Percentiles rank a stretch among this genome's conserved stretches.
phyloP scores from a whole-genome alignment of 1,140 invertebrate species.

The Drosophila pachea region DNA sequence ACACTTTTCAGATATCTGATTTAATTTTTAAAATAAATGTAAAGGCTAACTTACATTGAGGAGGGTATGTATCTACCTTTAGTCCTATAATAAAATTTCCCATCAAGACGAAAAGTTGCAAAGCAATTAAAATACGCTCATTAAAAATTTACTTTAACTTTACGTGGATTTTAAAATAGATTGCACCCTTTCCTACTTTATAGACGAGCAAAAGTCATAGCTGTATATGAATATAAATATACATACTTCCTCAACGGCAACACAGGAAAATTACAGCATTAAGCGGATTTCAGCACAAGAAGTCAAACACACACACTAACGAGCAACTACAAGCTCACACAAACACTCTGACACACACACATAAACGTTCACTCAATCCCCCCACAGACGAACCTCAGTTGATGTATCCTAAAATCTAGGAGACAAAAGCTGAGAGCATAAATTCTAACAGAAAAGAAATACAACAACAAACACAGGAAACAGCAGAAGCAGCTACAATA shows the following conservation, averaged over 20 bases:
- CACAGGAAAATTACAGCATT: constrained; percentile 72
- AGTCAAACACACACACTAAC: constrained; percentile 61
- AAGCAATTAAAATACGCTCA: too few species aligned
- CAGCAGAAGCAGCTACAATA: constrained; percentile 30
- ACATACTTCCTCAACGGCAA: constrained; percentile 21
- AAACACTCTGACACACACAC: constrained; percentile 26
- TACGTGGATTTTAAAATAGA: neutral
- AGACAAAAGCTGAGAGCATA: constrained; percentile 72
- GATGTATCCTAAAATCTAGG: constrained; percentile 58
- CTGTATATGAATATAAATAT: neutral
- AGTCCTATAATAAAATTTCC: too few species aligned
- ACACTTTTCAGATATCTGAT: too few species aligned
- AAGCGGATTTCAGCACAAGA: constrained; percentile 70
- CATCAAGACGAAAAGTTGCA: too few species aligned
- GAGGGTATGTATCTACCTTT: too few species aligned
- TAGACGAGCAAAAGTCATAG: too few species aligned
- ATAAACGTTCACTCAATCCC: constrained; percentile 20
- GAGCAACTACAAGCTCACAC: constrained; percentile 21
- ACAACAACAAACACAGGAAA: constrained; percentile 55
- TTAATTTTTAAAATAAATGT: too few species aligned
- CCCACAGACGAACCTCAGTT: constrained; percentile 40
- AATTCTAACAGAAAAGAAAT: constrained; percentile 67
- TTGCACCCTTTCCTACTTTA: too few species aligned
- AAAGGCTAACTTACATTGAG: too few species aligned
- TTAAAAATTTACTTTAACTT: neutral